Base-by-base conservation (phyloP, 2,888 invertebrate genomes). In the Drosophila cracens region DNA sequence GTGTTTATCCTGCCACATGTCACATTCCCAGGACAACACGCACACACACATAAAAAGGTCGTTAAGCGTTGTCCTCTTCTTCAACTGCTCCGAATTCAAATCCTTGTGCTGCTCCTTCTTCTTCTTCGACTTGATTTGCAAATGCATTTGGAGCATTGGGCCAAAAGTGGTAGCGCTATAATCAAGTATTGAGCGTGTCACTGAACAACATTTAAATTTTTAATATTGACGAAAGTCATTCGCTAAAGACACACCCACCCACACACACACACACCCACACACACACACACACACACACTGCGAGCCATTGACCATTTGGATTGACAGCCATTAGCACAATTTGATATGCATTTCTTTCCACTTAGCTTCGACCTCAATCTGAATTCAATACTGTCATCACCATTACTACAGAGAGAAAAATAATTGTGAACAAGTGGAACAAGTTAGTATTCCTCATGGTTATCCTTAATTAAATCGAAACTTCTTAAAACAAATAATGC, bases 221-320 rank as follows among this genome's bases (percentile, higher is more conserved):
- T 2, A 46, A 46, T 25, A 25, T 83, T 80, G 68, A 86, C 16
- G 1, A 53, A 34, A 60, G 59, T 63, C 61, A 53, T 63, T 25
- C 25, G 31, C 27, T 21, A 25, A 21, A 10, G 13, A 21, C 21
- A 21, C 21, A 16, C 8, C 8, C 13, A 38, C 61, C 90, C 93
- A 93, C 92, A 95, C 95, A 8, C 36, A 16, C 16, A 16, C 34
- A 1, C 18, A 1, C 38, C 8, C 18, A 3, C 18, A 8, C 34
- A 13, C 38, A 18, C 38, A 0, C 38, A 0, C 18, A 8, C 38
- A 40, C 4, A n/a, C 43, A 11, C 43, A 11, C 11, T 7, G 43
- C 16, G 8, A 25, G 16, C 16, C 8, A 46, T 8, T 46, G 25
- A 4, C 25, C 46, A 46, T 25, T 46, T 25, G 25, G 25, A 46